phyloP scores from a whole-genome alignment of 2,888 invertebrate genomes.

The Nipponacmea schrenckii region DNA sequence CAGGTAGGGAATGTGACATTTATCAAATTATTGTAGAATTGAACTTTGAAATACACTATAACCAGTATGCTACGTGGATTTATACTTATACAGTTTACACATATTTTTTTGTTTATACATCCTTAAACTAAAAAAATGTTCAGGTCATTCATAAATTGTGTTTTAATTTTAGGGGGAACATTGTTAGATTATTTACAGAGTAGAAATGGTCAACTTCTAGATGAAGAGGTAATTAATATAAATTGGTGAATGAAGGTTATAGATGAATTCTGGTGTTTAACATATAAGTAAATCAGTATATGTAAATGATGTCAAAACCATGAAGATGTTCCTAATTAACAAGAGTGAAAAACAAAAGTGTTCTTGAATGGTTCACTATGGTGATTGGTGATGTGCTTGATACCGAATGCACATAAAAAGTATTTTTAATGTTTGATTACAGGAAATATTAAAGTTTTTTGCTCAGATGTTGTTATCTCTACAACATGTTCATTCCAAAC shows the following conservation, averaged over 20 bases:
- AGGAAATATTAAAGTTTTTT: conserved; percentile 78
- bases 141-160: too few relatives aligned
- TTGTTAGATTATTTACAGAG: conserved; percentile 77
- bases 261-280: not conserved
- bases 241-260: not conserved
- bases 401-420: too few relatives aligned
- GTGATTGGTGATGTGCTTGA: too few relatives aligned
- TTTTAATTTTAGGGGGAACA: conserved; percentile 73
- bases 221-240: conserved; percentile 71
- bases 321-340: not conserved
- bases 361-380: not conserved
- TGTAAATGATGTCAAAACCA: not conserved
- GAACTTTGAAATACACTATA: too few relatives aligned
- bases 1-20: too few relatives aligned
- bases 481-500: conserved; percentile 81
- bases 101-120: too few relatives aligned
- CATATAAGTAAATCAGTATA: not conserved
- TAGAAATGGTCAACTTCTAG: conserved; percentile 72
- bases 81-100: too few relatives aligned
- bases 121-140: too few relatives aligned
- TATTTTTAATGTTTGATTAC: conserved; percentile 57
- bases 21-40: too few relatives aligned
- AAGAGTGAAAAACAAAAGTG: not conserved
- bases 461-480: conserved; percentile 82
- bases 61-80: too few relatives aligned